Conservation (phyloP, 2,113 vertebrate species). For the Vanacampus margaritifer region DNA sequence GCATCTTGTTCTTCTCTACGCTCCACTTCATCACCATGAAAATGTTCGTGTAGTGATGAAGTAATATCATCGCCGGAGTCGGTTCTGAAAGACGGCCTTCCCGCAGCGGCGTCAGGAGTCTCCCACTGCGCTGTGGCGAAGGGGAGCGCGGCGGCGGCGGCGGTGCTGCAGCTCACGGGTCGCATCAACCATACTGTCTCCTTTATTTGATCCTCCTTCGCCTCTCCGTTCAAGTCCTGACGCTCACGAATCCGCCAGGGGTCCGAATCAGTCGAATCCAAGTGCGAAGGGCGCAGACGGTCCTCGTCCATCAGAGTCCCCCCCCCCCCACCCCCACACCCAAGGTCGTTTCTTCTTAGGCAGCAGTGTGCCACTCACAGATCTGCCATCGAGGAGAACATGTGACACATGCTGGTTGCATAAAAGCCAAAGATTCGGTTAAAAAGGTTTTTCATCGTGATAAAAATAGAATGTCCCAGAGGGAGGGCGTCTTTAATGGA, state of each 20-base stretch:
- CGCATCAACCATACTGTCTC: slow-evolving; percentile 38
- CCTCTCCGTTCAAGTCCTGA: slow-evolving; percentile 32
- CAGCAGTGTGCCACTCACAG: slow-evolving; percentile 5
- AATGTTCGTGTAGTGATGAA: slow-evolving; percentile 3
- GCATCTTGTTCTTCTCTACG: slow-evolving; percentile 25
- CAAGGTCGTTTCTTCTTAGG: slow-evolving; percentile 12
- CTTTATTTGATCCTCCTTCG: slow-evolving; percentile 25
- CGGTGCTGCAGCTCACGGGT: slow-evolving; percentile 35
- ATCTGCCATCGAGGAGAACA: slow-evolving; percentile 33
- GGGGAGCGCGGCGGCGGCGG: slow-evolving; percentile 32
- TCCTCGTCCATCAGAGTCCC: slow-evolving; percentile 58
- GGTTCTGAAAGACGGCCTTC: slow-evolving; percentile 18
- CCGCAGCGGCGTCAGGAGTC: slow-evolving; percentile 34
- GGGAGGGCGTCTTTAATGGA: not conserved
- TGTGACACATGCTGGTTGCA: not conserved
- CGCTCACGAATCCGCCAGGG: slow-evolving; percentile 26
- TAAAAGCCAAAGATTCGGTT: not conserved
- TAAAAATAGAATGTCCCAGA: slow-evolving; percentile 4
- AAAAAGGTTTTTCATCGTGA: not conserved
- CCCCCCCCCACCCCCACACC: slow-evolving; percentile 17
- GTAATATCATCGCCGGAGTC: slow-evolving; percentile 32
- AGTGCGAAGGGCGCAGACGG: slow-evolving; percentile 25
- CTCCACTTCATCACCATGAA: slow-evolving; percentile 11
- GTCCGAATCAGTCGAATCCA: slow-evolving; percentile 27
- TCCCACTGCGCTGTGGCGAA: slow-evolving; percentile 71